These are phyloP conservation scores for Xylocopa sonorina DNA, from an alignment of 1,140 invertebrate genomes.

Conservation along the genomic window DNA sequence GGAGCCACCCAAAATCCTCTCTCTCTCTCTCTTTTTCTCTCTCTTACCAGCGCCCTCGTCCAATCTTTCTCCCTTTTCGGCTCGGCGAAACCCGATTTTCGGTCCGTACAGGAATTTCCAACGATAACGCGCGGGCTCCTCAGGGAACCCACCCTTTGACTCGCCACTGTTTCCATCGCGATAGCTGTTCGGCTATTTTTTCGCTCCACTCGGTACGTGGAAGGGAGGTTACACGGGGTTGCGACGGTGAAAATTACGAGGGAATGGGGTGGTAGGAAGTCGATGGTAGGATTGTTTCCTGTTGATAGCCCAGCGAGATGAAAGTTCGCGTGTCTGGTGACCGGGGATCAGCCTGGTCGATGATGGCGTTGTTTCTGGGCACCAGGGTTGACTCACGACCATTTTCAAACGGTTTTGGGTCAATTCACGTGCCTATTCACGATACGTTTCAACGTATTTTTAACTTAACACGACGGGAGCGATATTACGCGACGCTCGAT, in stretches of 20 bases:
- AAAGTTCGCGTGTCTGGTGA: background rate
- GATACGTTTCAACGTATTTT: background rate
- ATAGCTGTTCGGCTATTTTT: background rate
- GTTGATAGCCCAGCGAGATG: background rate
- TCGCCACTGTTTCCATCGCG: background rate
- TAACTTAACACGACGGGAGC: background rate
- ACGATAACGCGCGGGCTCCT: conserved; percentile 13
- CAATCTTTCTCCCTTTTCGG: background rate
- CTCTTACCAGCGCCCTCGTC: background rate
- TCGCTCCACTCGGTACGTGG: background rate
- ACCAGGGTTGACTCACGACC: no score
- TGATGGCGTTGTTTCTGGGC: background rate
- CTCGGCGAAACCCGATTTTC: conserved; percentile 20
- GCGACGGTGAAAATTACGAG: background rate
- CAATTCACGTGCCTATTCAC: no score
- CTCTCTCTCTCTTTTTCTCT: background rate
- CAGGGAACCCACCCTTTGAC: background rate
- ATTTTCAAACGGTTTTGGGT: background rate
- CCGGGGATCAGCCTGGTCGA: background rate
- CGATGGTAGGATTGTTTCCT: conserved; percentile 4
- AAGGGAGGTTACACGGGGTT: background rate
- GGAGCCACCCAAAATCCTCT: conserved; percentile 14
- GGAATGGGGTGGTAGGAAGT: background rate
- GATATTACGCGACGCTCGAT: background rate
- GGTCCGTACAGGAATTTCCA: background rate